Evolutionary conservation across 2,113 vertebrate genomes (phyloP).

Genomic region (Catagonus wagneri): DNA sequence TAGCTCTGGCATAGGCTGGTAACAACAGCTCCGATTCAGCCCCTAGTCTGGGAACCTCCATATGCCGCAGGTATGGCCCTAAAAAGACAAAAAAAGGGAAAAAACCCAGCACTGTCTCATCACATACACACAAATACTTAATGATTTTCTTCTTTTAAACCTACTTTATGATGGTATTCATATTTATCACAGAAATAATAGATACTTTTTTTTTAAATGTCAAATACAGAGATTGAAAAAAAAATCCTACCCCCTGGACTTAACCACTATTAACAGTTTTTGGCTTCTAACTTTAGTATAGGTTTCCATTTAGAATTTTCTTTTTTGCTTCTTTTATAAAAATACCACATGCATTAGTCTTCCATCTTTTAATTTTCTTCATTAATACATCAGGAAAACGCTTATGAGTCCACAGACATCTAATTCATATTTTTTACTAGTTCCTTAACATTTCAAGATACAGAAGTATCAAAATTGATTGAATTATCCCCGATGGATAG

Average conservation of each 20-base stretch:
- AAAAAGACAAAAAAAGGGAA: too few relatives aligned
- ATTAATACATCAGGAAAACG: background rate
- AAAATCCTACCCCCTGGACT: background rate
- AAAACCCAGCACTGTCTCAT: too few relatives aligned
- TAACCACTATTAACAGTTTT: background rate
- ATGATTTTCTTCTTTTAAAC: background rate
- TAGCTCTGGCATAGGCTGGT: too few relatives aligned
- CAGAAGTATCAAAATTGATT: background rate
- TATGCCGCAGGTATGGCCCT: too few relatives aligned
- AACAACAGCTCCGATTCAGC: too few relatives aligned
- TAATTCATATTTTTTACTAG: background rate
- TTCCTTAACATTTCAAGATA: background rate
- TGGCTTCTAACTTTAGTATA: background rate
- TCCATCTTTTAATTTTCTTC: slow-evolving; percentile 29
- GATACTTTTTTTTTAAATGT: slow-evolving; percentile 2
- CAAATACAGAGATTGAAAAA: background rate
- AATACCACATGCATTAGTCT: background rate
- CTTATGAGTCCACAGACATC: background rate
- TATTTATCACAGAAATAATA: slow-evolving; percentile 11
- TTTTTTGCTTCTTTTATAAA: background rate
- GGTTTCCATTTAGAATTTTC: background rate
- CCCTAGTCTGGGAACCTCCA: too few relatives aligned
- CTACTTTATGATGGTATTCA: background rate
- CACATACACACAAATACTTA: background rate
- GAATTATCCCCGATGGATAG: background rate